Percentiles rank a stretch among this genome's conserved stretches.
phyloP scores from a whole-genome alignment of 2,797 vertebrate species.

The Cryptoblepharus egeriae region DNA sequence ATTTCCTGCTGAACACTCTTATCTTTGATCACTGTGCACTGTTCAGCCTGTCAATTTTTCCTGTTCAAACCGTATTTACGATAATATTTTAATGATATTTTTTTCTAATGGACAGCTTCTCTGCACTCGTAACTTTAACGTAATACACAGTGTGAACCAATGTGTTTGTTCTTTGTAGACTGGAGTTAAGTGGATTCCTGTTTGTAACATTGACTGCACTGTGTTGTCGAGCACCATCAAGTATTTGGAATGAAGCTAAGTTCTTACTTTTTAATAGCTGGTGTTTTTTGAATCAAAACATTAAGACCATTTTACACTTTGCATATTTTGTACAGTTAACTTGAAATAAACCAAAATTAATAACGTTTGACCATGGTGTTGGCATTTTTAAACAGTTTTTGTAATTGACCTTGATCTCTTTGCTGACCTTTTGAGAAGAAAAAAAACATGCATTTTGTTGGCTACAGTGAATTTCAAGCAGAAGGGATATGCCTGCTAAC shows the following conservation, averaged over 20 bases:
- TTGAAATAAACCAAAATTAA: constrained; percentile 76
- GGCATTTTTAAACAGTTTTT: background rate
- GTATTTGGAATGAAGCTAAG: constrained; percentile 64
- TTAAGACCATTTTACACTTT: constrained; percentile 70
- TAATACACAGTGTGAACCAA: background rate
- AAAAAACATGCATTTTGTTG: background rate
- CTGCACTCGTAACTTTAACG: constrained; percentile 54
- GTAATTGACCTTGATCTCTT: too few species aligned
- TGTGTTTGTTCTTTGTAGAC: constrained; percentile 30
- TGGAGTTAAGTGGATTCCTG: constrained; percentile 48
- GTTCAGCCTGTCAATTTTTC: constrained; percentile 45
- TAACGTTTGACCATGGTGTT: background rate
- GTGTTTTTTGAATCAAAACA: constrained; percentile 65
- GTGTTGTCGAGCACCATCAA: constrained; percentile 63
- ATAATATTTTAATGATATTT: background rate
- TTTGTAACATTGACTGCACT: constrained; percentile 55
- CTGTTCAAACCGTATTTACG: constrained; percentile 40
- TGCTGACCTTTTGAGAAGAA: too few species aligned
- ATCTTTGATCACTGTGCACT: constrained; percentile 55
- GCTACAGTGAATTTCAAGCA: background rate
- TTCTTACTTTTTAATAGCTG: constrained; percentile 61
- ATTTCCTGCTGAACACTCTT: constrained; percentile 18
- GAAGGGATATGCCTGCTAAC: background rate
- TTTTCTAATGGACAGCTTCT: constrained; percentile 58
- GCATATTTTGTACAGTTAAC: constrained; percentile 77